Evolutionary conservation across 2,113 vertebrate species (phyloP).

Genomic region (Alouatta palliata): DNA sequence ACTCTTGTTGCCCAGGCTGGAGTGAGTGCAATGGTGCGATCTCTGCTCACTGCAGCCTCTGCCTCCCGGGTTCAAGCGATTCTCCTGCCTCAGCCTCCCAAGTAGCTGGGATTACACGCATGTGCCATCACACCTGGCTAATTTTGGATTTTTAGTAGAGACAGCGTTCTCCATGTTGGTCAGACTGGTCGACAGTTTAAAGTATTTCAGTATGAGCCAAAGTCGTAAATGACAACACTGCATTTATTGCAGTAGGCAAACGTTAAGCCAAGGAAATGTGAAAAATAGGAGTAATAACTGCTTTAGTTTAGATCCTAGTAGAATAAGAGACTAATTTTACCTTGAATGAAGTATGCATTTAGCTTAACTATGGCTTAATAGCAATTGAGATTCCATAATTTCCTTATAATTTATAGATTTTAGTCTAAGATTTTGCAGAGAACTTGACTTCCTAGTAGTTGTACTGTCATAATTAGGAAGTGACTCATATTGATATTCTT

Average conservation of each 20-base stretch:
- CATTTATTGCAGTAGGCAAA: neutral
- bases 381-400: neutral
- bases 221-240: neutral
- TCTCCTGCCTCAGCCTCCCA: too few species aligned
- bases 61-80: too few species aligned
- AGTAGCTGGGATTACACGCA: too few species aligned
- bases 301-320: neutral
- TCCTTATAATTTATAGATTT: neutral
- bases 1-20: too few species aligned
- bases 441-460: neutral
- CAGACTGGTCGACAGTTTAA: neutral
- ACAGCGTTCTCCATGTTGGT: too few species aligned
- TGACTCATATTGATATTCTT: neutral
- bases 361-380: neutral
- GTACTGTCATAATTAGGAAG: neutral
- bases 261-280: neutral
- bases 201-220: neutral
- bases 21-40: too few species aligned
- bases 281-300: neutral
- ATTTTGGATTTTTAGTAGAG: too few species aligned
- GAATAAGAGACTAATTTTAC: neutral
- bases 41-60: too few species aligned
- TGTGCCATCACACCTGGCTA: too few species aligned
- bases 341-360: neutral
- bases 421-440: neutral